phyloP scores from a whole-genome alignment of 2,113 vertebrate species.

The Propithecus coquereli region DNA sequence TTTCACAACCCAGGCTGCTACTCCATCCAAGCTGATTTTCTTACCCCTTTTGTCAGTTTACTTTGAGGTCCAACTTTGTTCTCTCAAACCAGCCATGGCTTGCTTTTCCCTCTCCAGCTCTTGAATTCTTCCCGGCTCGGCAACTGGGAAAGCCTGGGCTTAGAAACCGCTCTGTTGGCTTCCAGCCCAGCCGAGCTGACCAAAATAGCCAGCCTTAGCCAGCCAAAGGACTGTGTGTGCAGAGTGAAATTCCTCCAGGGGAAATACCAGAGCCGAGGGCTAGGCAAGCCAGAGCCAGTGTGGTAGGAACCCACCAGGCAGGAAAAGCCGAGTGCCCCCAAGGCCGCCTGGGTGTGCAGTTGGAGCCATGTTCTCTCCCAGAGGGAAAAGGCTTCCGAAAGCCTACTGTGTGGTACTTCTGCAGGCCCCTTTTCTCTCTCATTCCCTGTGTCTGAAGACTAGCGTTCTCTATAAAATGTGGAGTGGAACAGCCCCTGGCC shows the following conservation, averaged over 20 bases:
- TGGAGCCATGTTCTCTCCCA: neutral
- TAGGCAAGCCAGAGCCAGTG: neutral
- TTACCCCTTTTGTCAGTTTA: neutral
- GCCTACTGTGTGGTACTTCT: neutral
- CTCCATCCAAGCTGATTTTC: neutral
- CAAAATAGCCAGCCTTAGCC: conserved; percentile 59
- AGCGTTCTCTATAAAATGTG: neutral
- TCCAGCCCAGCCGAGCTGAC: conserved; percentile 44
- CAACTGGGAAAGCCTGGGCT: conserved; percentile 46
- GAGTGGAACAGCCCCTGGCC: neutral
- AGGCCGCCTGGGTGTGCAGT: neutral
- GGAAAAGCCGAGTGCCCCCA: no score
- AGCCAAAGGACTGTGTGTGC: conserved; percentile 36
- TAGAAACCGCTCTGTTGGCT: conserved; percentile 60
- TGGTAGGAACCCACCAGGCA: neutral
- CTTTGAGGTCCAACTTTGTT: neutral
- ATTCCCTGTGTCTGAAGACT: neutral
- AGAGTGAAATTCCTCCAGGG: conserved; percentile 42
- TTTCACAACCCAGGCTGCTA: neutral
- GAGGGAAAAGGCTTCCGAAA: neutral
- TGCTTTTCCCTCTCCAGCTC: neutral
- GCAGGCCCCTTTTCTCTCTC: neutral
- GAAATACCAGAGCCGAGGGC: conserved; percentile 8
- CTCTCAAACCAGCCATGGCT: conserved; percentile 25
- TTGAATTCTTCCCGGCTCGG: conserved; percentile 17